Conservation (phyloP, 2,113 vertebrate species). For the Emydura subglobosa region DNA sequence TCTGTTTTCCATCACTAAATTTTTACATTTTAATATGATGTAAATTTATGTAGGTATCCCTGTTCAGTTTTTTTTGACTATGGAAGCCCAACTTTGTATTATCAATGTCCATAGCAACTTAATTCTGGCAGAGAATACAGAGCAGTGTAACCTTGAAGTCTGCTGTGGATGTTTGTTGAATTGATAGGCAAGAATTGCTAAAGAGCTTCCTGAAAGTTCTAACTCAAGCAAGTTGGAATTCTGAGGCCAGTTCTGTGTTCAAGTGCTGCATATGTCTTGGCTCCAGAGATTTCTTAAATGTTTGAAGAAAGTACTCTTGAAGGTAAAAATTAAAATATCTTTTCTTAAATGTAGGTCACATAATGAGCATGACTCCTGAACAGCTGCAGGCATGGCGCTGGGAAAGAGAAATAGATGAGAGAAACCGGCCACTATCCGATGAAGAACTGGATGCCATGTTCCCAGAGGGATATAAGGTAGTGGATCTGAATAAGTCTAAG, state of each 20-base stretch:
- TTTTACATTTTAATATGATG: background rate
- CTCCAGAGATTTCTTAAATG: background rate
- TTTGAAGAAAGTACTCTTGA: background rate
- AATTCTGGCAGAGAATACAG: background rate
- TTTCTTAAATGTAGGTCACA: slow-evolving; percentile 84
- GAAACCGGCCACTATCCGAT: slow-evolving; percentile 96
- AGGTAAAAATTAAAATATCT: rapidly evolving
- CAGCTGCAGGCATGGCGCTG: slow-evolving; percentile 98
- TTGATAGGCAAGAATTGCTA: background rate
- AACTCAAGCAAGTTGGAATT: background rate
- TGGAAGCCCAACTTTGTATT: background rate
- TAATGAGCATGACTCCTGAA: slow-evolving; percentile 99
- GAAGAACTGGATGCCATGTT: slow-evolving; percentile 99
- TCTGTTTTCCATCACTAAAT: background rate
- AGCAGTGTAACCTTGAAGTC: background rate
- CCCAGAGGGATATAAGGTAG: slow-evolving; percentile 97
- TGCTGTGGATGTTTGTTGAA: background rate
- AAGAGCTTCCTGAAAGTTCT: background rate
- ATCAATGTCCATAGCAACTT: background rate
- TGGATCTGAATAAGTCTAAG: background rate
- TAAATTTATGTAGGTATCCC: background rate
- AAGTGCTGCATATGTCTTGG: background rate
- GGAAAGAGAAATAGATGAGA: slow-evolving; percentile 98
- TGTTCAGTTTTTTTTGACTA: background rate
- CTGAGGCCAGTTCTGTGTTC: background rate